Base-by-base conservation (phyloP, 2,113 vertebrate species). In the Aptenodytes forsteri region DNA sequence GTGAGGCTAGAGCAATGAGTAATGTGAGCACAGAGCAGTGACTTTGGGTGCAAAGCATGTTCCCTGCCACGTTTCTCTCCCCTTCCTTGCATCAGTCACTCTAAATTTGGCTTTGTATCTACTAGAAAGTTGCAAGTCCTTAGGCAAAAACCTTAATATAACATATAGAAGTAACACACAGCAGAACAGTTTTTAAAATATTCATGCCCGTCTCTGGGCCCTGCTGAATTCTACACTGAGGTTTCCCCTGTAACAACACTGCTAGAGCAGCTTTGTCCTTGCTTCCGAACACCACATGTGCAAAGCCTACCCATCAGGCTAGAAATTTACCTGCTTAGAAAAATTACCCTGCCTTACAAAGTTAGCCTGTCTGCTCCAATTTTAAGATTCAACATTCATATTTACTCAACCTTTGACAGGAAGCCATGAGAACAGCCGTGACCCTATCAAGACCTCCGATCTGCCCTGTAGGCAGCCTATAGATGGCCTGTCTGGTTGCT, bases 171-270 rank as follows among this genome's bases (percentile, higher is more conserved):
- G 18, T 9, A 49, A 38, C 21, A 13, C 3, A 6, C 46, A 34
- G 16, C 25, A 29, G 17, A 56, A 36, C 16, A 27, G 22, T 25
- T 56, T 29, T 26, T 6, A 52, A 52, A 30, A 1, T 9, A 16
- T 2, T n/a, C 21, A 2, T 22, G 4, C 5, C 16, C 2, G 4
- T 30, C 22, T 65, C 32, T 13, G 25, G 16, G 16, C 42, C 42
- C 42, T 40, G 36, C 30, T 19, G 34, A 42, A 26, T 11, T 52
- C 56, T 30, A 1, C 5, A 2, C 58, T 10, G 49, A 32, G 42
- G 27, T 44, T 70, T 18, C 38, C 29, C 22, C 9, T 2, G 0
- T 19, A 3, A 3, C 20, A 9, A 3, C 8, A 0, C 19, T 13
- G 1, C 21, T 2, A 13, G 46, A 34, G 20, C 19, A 58, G 55